Conservation (phyloP, 2,888 invertebrate genomes). For the Melanargia galathea region DNA sequence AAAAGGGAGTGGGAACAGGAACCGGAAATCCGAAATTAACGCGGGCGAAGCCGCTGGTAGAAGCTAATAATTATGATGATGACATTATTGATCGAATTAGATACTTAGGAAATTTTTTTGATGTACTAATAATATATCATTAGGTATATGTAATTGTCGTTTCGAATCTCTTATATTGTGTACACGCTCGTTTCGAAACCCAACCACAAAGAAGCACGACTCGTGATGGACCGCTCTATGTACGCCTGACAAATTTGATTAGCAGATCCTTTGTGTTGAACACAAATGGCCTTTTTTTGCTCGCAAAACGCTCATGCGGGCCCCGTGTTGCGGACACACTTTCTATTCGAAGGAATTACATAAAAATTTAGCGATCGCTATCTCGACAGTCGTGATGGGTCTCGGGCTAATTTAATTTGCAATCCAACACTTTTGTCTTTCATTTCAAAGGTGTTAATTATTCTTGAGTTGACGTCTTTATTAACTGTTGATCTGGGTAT, state of each 20-base stretch:
- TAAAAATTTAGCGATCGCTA: constrained; percentile 21
- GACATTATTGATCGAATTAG: too few species aligned
- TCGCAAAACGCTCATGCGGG: constrained; percentile 21
- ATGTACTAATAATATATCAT: too few species aligned
- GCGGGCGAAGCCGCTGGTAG: too few species aligned
- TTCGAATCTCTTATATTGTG: not conserved
- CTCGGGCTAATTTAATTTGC: constrained; percentile 19
- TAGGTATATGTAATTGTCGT: too few species aligned
- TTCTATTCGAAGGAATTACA: constrained; percentile 27
- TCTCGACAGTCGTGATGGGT: constrained; percentile 23
- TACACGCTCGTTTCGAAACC: constrained; percentile 13
- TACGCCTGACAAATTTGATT: constrained; percentile 33
- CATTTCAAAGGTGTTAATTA: constrained; percentile 15
- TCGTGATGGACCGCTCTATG: constrained; percentile 31
- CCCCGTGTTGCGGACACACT: constrained; percentile 19
- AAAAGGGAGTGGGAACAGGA: too few species aligned
- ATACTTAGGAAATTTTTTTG: too few species aligned
- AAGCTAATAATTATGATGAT: too few species aligned
- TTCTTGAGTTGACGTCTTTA: not conserved
- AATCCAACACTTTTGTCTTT: constrained; percentile 18
- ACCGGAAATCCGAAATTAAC: too few species aligned
- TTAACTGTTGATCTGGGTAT: constrained; percentile 3
- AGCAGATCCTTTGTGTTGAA: constrained; percentile 34
- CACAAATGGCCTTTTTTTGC: constrained; percentile 23
- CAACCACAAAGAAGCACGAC: constrained; percentile 7